Conservation (phyloP, 2,888 invertebrate species). For the Siphlonurus alternatus region DNA sequence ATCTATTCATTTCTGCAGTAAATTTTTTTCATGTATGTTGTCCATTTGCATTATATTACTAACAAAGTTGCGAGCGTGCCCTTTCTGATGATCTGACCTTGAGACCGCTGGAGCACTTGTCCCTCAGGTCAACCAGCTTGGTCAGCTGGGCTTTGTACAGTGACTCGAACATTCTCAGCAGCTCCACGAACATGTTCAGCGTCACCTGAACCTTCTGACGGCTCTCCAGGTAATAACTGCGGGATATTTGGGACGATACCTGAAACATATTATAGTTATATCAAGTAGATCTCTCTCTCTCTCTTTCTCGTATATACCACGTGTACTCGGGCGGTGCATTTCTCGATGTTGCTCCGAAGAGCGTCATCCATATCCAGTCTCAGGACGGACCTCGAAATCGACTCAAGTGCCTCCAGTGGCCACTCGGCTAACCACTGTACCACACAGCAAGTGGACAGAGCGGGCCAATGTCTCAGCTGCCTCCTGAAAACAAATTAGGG, state of each 20-base stretch:
- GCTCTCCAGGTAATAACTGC: too few species aligned
- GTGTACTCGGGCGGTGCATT: conserved; percentile 55
- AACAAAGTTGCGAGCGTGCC: too few species aligned
- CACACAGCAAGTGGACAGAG: conserved; percentile 80
- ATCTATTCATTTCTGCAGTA: too few species aligned
- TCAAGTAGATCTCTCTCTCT: too few species aligned
- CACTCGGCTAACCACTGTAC: conserved; percentile 91
- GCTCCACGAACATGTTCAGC: background rate
- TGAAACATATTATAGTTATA: too few species aligned
- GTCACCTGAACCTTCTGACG: background rate
- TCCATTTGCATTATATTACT: too few species aligned
- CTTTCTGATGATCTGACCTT: too few species aligned
- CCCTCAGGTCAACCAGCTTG: background rate
- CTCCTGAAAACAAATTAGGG: conserved; percentile 34
- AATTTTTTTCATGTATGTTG: too few species aligned
- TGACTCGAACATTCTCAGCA: background rate
- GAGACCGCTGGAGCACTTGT: background rate
- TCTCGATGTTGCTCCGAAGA: conserved; percentile 35
- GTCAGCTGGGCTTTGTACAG: background rate
- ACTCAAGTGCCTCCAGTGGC: conserved; percentile 73
- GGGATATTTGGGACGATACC: too few species aligned
- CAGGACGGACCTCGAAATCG: conserved; percentile 61
- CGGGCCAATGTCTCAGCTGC: conserved; percentile 85
- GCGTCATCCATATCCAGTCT: conserved; percentile 33
- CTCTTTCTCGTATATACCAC: conserved; percentile 27